Evolutionary conservation across 2,113 vertebrate species (phyloP), one percentile per base, ranked within the genome.

Genomic region (Gymnarchus niloticus): DNA sequence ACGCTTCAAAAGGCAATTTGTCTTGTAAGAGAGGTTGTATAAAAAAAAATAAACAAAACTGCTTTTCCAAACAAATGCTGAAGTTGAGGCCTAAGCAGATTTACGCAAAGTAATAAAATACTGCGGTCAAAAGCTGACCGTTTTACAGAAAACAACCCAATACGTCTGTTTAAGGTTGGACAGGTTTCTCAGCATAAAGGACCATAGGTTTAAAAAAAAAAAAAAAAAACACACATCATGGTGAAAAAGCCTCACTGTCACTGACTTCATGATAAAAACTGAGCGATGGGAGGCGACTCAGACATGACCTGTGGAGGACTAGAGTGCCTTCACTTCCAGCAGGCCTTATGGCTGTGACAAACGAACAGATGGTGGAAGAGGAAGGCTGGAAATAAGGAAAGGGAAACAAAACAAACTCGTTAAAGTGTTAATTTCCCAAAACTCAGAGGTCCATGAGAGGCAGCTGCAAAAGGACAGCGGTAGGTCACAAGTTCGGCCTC

Each of bases 21-120:
- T 83, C 54, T 83, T 83, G 49, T 83, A 25, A 12, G 25, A 82
- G 80, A 23, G 78, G 25, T 52, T 52, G 6, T 48, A 48, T 56
- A 82, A 82, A 10, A 82, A 56, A 33, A 56, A 80, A 49, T 44
- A 80, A 80, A 80, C 76, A 80, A 83, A 83, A 82, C 80, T 82
- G 80, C 51, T 82, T 54, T 82, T 54, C 49, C 48, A 54, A 28
- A 52, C 19, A 82, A 54, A 33, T 56, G 28, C 51, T 54, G 48
- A 82, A 54, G n/a, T 82, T 56, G 25, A 52, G 51, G 49, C 17
- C 56, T 33, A 82, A 82, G 54, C 28, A 82, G 80, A 82, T 51
- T 9, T 56, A 82, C 80, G 54, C n/a, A 28, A 57, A 83, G 33
- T 57, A 57, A 23, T 33, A 59, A 57, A 83, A 83, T 59, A 59